phyloP scores from a whole-genome alignment of 2,113 vertebrate genomes.

The Lagopus leucura region DNA sequence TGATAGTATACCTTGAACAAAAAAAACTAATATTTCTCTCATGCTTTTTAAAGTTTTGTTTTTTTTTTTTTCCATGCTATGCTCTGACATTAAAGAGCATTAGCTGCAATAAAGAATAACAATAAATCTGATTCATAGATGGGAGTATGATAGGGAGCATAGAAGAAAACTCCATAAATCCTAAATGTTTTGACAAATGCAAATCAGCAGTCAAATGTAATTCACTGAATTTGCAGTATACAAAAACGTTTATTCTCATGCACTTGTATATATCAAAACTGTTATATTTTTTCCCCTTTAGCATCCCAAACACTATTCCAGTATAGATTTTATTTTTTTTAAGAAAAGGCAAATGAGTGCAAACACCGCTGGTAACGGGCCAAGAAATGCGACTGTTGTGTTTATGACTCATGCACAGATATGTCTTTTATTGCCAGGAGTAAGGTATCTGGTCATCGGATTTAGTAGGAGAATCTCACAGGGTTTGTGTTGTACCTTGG shows the following conservation, averaged over 20 bases:
- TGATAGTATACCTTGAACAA: background rate
- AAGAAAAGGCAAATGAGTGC: background rate
- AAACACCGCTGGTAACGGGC: background rate
- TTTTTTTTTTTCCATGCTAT: background rate
- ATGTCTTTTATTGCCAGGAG: background rate
- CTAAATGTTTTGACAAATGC: background rate
- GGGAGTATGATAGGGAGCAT: background rate
- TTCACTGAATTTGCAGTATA: background rate
- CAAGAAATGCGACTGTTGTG: background rate
- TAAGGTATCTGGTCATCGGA: background rate
- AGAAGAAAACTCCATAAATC: background rate
- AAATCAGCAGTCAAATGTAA: background rate
- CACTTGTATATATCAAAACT: background rate
- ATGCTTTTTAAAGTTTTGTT: background rate
- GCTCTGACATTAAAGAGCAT: background rate
- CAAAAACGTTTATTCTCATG: background rate
- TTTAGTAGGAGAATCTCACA: background rate
- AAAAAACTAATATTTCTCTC: background rate
- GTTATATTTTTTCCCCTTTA: background rate
- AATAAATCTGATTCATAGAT: background rate
- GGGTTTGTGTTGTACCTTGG: constrained; percentile 6
- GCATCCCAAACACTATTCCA: background rate
- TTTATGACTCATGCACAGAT: background rate
- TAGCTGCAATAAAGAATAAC: background rate
- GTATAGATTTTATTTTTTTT: background rate